Evolutionary conservation across 2,113 vertebrate species (phyloP), one percentile per base, ranked within the genome.

Genomic region (Callaeas wilsoni): DNA sequence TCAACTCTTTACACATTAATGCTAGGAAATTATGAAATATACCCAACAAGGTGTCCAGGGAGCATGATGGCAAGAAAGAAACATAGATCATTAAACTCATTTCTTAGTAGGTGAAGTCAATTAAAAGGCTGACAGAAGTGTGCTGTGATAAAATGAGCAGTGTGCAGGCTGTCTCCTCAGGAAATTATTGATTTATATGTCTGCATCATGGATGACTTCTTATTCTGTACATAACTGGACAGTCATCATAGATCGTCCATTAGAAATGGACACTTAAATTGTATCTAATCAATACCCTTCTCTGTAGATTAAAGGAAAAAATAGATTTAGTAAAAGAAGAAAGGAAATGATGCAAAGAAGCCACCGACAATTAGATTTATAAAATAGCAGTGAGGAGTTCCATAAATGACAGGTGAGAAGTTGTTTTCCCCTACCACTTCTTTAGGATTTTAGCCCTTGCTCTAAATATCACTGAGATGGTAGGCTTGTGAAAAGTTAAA

Each of bases 141-240:
- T 81, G 35, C 10, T n/a, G 16, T 55, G 84, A 92, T 88, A 68
- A 62, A 97, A 97, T 79, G 63, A 39, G 35, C 49, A 68, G 32
- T 78, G 71, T 78, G 18, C 12, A 75, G 50, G n/a, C 78, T 96
- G 93, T 96, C 56, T 95, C 41, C 33, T 44, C 20, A 77, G 80
- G 80, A 95, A 87, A 73, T 16, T 87, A 93, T 92, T 89, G 64
- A 98, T 97, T 97, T 92, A 91, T 93, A 70, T 84, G 52, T 81
- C 68, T 84, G 81, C 55, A 87, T 94, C 94, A 92, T n/a, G 50
- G 50, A 13, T 75, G 77, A 83, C 74, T 90, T 93, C 77, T 96
- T 94, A 91, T 91, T 97, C 94, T 88, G 85, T 94, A 41, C 65
- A 73, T 80, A 64, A 89, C 57, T 52, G 39, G 53, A 53, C 33